A percentile compares a stretch with the other conserved stretches of the same genome.
phyloP scores from a whole-genome alignment of 1,140 invertebrate genomes.

The Cheumatopsyche charites region DNA sequence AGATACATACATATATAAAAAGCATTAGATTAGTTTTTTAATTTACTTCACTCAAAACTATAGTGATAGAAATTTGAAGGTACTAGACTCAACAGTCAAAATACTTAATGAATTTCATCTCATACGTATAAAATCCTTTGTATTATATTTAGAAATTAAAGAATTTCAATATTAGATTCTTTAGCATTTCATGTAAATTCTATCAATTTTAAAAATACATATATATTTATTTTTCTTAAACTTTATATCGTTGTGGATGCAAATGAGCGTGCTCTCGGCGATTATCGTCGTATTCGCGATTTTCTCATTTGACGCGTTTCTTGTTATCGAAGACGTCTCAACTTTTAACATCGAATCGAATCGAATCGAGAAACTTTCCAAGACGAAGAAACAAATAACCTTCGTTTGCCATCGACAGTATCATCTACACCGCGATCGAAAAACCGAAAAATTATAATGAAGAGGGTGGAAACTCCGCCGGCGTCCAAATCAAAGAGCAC shows the following conservation, averaged over 20 bases:
- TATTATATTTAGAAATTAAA: no score
- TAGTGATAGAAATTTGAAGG: no score
- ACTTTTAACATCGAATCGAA: slow-evolving; percentile 34
- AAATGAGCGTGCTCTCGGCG: slow-evolving; percentile 32
- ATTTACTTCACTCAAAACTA: no score
- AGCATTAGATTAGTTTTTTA: no score
- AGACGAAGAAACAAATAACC: slow-evolving; percentile 41
- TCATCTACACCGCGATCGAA: slow-evolving; percentile 9
- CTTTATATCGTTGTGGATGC: slow-evolving; percentile 17
- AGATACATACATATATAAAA: no score
- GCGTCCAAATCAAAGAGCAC: background rate
- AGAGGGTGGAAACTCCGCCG: background rate
- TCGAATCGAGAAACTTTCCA: slow-evolving; percentile 32
- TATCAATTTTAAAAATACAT: no score
- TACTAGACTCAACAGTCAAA: no score
- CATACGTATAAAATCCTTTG: no score
- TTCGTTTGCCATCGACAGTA: slow-evolving; percentile 35
- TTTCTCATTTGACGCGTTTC: slow-evolving; percentile 40
- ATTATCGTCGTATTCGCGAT: slow-evolving; percentile 42
- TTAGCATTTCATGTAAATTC: background rate
- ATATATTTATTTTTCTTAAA: background rate
- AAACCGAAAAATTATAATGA: slow-evolving; percentile 17
- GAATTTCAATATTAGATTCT: no score
- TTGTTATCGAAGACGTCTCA: slow-evolving; percentile 34
- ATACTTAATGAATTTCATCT: no score